Percentiles rank a stretch among this genome's conserved stretches.
Conservation (phyloP, 2,797 vertebrate genomes). For the Acanthopagrus latus region DNA sequence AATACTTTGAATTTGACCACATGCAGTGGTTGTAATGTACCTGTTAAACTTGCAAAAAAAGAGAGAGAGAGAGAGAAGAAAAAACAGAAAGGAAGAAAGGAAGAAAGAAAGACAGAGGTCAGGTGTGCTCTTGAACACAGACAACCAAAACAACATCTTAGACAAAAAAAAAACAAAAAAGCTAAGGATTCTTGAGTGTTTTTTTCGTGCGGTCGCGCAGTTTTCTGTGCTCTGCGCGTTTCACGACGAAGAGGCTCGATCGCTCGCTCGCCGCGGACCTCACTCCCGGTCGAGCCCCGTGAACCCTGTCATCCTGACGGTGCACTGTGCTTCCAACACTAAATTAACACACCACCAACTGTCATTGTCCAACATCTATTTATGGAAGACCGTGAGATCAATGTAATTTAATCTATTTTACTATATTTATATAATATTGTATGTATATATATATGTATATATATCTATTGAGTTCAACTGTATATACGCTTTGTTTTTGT, state of each 20-base stretch:
- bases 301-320: constrained; percentile 34
- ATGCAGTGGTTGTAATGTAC: constrained; percentile 76
- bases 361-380: constrained; percentile 93
- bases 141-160: constrained; percentile 41
- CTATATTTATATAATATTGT: constrained; percentile 95
- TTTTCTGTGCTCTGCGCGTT: constrained; percentile 55
- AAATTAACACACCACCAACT: constrained; percentile 84
- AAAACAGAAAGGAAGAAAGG: neutral
- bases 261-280: neutral
- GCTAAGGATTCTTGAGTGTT: constrained; percentile 56
- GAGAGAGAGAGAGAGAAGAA: too few relatives aligned
- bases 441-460: constrained; percentile 88
- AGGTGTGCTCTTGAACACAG: constrained; percentile 31
- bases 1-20: constrained; percentile 81
- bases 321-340: constrained; percentile 89
- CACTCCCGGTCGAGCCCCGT: neutral
- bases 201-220: constrained; percentile 51
- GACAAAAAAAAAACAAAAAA: neutral
- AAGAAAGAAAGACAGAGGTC: constrained; percentile 34
- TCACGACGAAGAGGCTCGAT: constrained; percentile 49
- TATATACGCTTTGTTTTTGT: constrained; percentile 86
- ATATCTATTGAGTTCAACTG: constrained; percentile 85
- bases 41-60: constrained; percentile 75
- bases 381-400: constrained; percentile 93
- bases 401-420: constrained; percentile 98